Base-by-base conservation (phyloP, 1,140 invertebrate genomes). In the Meloidogyne hapla region DNA sequence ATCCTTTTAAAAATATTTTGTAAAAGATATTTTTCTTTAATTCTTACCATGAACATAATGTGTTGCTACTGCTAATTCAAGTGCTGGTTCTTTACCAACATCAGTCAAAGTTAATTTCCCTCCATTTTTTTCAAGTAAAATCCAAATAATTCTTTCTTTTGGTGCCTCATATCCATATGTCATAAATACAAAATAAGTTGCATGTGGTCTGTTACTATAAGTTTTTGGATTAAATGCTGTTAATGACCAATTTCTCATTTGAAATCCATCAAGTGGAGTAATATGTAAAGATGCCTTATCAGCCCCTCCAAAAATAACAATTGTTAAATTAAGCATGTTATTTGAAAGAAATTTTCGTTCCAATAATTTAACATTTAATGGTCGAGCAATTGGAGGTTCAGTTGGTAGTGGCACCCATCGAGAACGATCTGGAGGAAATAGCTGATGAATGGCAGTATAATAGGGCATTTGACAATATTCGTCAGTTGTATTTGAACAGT, bases 391-490 rank as follows among this genome's bases (percentile, higher is more conserved):
- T 9, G 56, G 45, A 5, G 82, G 81, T 13, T 75, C 61, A 2
- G 76, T 56, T 18, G 84, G 84, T n/a, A 86, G 75, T 21, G 85
- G 82, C 25, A 87, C 80, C 85, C 85, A 86, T 1, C 84, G 78
- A 18, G 85, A 84, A 76, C 78, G 61, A 64, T 77, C 76, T 18
- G 80, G 21, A 23, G 84, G 84, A 48, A 85, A 85, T 5, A 85
- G 69, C 64, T 85, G 79, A 66, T 85, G 84, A 62, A 85, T 80
- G n/a, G 85, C 85, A 28, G 85, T 87, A 69, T 86, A 87, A 74
- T 87, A 87, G 15, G 85, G 84, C 48, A 86, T 71, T 71, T 78
- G 77, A 71, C 85, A 86, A 69, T 87, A 86, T 68, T 85, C 85
- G 68, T 87, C 85, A 13, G 61, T 62, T 12, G 82, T 85, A 25